Conservation (phyloP, 2,888 invertebrate genomes). For the Anarsia innoxiella region DNA sequence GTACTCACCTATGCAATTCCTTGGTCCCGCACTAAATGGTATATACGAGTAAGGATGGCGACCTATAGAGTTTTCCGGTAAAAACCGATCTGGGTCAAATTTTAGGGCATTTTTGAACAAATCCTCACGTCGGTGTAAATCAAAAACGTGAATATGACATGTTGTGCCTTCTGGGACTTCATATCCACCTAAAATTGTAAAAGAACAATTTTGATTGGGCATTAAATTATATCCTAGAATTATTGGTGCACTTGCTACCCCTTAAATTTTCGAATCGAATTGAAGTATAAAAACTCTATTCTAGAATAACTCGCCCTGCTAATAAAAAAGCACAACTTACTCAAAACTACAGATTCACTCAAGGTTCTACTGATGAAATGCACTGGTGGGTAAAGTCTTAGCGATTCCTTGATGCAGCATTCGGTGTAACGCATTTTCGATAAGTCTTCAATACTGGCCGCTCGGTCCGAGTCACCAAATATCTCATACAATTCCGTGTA, state of each 20-base stretch:
- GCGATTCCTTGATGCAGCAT: slow-evolving; percentile 80
- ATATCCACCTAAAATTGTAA: slow-evolving; percentile 34
- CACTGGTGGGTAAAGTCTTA: slow-evolving; percentile 80
- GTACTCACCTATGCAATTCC: slow-evolving; percentile 78
- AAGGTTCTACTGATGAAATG: slow-evolving; percentile 77
- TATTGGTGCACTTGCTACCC: too few species aligned
- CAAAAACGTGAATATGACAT: slow-evolving; percentile 71
- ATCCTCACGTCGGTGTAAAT: slow-evolving; percentile 77
- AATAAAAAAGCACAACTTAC: slow-evolving; percentile 41
- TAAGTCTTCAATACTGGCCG: slow-evolving; percentile 76
- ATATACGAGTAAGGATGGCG: slow-evolving; percentile 79
- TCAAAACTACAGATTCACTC: slow-evolving; percentile 72
- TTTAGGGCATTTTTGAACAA: slow-evolving; percentile 78
- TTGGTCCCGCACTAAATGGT: slow-evolving; percentile 80
- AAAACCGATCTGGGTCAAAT: slow-evolving; percentile 83
- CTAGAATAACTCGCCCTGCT: too few species aligned
- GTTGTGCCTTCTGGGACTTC: slow-evolving; percentile 61
- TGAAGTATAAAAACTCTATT: too few species aligned
- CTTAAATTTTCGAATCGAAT: too few species aligned
- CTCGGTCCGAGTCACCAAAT: slow-evolving; percentile 76
- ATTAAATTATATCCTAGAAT: too few species aligned
- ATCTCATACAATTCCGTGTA: slow-evolving; percentile 76
- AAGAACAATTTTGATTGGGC: too few species aligned
- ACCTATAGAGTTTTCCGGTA: slow-evolving; percentile 62
- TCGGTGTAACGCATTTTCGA: slow-evolving; percentile 80